Evolutionary conservation across 92 coral and sea anemone species (phyloP).

Genomic region (Plumapathes pennacea): DNA sequence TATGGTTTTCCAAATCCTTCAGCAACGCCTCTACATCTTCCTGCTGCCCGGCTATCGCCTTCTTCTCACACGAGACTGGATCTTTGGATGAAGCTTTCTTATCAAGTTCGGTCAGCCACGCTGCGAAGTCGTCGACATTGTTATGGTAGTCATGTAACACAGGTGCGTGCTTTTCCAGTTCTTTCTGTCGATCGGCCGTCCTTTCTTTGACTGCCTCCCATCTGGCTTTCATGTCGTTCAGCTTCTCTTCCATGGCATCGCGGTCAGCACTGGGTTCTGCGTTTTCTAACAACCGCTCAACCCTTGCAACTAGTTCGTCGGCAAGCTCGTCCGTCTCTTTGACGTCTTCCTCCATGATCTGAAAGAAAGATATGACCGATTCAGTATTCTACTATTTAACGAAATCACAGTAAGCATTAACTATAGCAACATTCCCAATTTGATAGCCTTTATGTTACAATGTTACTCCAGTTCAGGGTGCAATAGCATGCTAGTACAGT

Average conservation of each 20-base stretch:
- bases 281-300: constrained; percentile 74
- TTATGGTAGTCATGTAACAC: constrained; percentile 73
- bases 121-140: constrained; percentile 68
- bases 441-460: too few relatives aligned
- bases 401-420: neutral
- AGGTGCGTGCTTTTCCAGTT: constrained; percentile 72
- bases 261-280: constrained; percentile 96
- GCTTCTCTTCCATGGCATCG: constrained; percentile 71
- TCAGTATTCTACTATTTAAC: neutral
- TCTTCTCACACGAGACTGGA: constrained; percentile 74
- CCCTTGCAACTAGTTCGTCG: constrained; percentile 78
- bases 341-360: constrained; percentile 78
- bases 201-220: constrained; percentile 82
- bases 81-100: constrained; percentile 71
- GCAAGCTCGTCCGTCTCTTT: constrained; percentile 73
- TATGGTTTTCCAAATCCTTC: constrained; percentile 65
- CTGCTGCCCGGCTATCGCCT: constrained; percentile 65
- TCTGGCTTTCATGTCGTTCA: constrained; percentile 84
- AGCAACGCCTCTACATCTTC: constrained; percentile 70
- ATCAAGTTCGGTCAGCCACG: constrained; percentile 77
- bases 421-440: too few relatives aligned
- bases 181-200: constrained; percentile 74
- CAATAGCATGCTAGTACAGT: too few relatives aligned
- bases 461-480: too few relatives aligned
- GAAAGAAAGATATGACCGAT: neutral